phyloP scores from a whole-genome alignment of 2,888 invertebrate genomes.

The Scaptomyza tumidula region DNA sequence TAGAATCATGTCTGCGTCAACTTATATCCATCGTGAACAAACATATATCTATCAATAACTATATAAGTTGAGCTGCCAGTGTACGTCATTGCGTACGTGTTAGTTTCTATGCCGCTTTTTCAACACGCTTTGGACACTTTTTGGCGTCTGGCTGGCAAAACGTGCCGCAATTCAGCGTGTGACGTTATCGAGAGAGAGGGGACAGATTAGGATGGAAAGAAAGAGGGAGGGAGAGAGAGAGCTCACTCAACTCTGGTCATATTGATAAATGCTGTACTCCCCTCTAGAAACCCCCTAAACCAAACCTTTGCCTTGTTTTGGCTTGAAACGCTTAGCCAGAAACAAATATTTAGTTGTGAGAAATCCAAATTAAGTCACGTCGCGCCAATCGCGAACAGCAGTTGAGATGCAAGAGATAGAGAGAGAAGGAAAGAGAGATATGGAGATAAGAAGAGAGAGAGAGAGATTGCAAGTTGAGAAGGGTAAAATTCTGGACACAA shows the following conservation, averaged over 20 bases:
- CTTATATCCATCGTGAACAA: neutral
- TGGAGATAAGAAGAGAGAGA: neutral
- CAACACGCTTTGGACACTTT: slow-evolving; percentile 72
- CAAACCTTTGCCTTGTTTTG: neutral
- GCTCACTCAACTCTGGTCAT: slow-evolving; percentile 47
- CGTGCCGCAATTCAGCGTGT: slow-evolving; percentile 77
- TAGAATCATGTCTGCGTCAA: too few relatives aligned
- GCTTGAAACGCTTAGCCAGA: slow-evolving; percentile 6
- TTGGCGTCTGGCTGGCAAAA: slow-evolving; percentile 53
- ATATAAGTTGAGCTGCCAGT: neutral
- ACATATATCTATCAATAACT: neutral
- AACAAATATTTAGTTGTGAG: slow-evolving; percentile 74
- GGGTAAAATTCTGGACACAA: slow-evolving; percentile 33
- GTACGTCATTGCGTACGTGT: slow-evolving; percentile 65
- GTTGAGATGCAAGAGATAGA: slow-evolving; percentile 34
- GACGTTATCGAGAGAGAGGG: slow-evolving; percentile 56
- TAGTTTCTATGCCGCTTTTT: slow-evolving; percentile 68
- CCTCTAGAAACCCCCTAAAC: neutral
- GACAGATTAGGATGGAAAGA: slow-evolving; percentile 2
- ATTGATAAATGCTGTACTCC: slow-evolving; percentile 72
- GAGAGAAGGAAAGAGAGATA: neutral
- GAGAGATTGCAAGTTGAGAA: neutral
- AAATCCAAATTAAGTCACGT: slow-evolving; percentile 83
- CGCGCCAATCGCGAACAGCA: slow-evolving; percentile 82
- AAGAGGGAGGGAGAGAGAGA: neutral